phyloP scores from a whole-genome alignment of 1,140 invertebrate genomes.

The Drosophila nannoptera region DNA sequence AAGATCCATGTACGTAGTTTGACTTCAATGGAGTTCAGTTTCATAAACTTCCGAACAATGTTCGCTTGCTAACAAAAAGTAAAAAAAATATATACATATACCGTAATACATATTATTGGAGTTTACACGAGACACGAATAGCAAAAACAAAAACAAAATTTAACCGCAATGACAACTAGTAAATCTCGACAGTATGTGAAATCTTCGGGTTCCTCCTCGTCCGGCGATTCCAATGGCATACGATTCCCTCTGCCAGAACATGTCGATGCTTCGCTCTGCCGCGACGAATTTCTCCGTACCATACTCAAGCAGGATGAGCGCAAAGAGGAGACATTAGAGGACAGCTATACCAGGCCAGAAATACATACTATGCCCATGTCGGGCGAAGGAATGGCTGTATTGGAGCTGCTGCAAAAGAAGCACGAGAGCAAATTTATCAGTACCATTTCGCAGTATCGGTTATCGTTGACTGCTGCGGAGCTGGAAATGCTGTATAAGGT shows the following conservation, averaged over 20 bases:
- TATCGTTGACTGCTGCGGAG: neutral
- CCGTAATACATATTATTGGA: too few relatives aligned
- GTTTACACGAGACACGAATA: too few relatives aligned
- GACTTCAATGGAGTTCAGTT: too few relatives aligned
- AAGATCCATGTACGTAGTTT: too few relatives aligned
- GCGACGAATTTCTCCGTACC: slow-evolving; percentile 35
- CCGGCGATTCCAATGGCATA: slow-evolving; percentile 36
- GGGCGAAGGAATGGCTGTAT: slow-evolving; percentile 21
- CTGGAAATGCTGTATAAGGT: neutral
- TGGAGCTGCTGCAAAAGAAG: neutral
- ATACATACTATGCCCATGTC: neutral
- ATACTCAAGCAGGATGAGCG: neutral
- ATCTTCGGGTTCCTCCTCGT: too few relatives aligned
- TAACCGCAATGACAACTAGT: too few relatives aligned
- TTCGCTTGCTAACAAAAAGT: too few relatives aligned
- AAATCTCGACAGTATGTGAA: too few relatives aligned
- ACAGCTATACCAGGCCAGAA: neutral
- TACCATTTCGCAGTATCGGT: neutral
- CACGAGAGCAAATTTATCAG: neutral
- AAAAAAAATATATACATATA: too few relatives aligned
- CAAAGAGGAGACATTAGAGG: too few relatives aligned
- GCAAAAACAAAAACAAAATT: too few relatives aligned
- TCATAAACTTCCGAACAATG: too few relatives aligned
- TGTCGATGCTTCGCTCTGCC: slow-evolving; percentile 31
- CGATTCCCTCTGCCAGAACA: slow-evolving; percentile 47